These are phyloP conservation scores for Pelobates fuscus DNA, from an alignment of 2,113 vertebrate genomes.

Conservation along the genomic window DNA sequence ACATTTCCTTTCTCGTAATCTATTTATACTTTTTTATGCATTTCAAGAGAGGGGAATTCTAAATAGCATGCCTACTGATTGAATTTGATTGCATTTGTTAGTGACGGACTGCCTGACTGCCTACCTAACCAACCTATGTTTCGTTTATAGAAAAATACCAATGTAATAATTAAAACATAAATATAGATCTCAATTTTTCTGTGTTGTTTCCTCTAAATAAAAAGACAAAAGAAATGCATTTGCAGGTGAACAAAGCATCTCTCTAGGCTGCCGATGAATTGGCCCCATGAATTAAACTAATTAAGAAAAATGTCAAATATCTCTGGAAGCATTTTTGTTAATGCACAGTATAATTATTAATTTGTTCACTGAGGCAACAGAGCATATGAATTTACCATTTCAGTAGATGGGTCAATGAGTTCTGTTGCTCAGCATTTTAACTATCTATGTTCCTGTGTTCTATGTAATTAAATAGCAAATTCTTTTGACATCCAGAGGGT, in stretches of 20 bases:
- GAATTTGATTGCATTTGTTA: no score
- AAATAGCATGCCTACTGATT: no score
- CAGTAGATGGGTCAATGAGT: conserved; percentile 77
- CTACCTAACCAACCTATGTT: conserved; percentile 2
- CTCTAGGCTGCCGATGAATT: conserved; percentile 79
- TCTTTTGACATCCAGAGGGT: no score
- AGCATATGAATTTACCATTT: conserved; percentile 79
- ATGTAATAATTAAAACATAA: conserved; percentile 47
- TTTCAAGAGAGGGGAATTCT: no score
- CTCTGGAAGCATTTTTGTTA: conserved; percentile 76
- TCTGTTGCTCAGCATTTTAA: conserved; percentile 66
- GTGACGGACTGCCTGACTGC: background rate
- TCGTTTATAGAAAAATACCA: background rate
- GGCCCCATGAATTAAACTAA: conserved; percentile 83
- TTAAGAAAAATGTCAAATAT: conserved; percentile 81
- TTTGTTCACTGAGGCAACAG: conserved; percentile 80
- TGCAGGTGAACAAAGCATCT: conserved; percentile 60
- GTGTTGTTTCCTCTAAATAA: no score
- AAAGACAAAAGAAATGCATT: no score
- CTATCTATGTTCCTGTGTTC: background rate
- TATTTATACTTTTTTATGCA: no score
- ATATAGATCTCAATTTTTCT: no score
- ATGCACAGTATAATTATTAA: conserved; percentile 85
- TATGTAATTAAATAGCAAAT: no score
- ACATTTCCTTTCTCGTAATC: background rate